A percentile compares a stretch with the other conserved stretches of the same genome.
Evolutionary conservation across 2,888 invertebrate genomes (phyloP).

Genomic region (Muscina levida): DNA sequence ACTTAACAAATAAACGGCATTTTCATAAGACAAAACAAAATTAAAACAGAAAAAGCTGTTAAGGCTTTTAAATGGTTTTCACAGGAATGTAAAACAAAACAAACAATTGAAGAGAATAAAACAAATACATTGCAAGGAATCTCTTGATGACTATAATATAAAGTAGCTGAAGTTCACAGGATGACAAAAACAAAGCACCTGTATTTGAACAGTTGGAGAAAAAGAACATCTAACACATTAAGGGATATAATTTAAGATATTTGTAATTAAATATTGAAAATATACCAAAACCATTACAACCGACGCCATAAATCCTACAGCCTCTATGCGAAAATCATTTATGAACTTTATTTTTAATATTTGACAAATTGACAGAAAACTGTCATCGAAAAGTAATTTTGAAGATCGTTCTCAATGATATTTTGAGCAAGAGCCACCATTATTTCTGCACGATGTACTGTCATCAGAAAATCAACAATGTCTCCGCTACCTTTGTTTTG

Average conservation of each 20-base stretch:
- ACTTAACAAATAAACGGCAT: conserved; percentile 41
- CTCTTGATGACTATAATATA: not conserved
- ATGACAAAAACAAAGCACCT: conserved; percentile 54
- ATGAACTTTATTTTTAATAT: conserved; percentile 39
- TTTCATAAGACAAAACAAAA: conserved; percentile 29
- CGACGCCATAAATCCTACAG: not conserved
- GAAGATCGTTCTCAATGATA: not conserved
- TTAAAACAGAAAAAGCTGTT: conserved; percentile 44
- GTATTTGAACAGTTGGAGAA: conserved; percentile 67
- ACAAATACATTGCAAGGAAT: conserved; percentile 45
- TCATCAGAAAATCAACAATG: conserved; percentile 63
- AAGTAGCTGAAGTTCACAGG: conserved; percentile 3
- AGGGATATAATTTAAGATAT: not conserved
- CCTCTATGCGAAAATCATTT: not conserved
- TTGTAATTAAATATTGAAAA: not conserved
- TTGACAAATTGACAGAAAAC: conserved; percentile 62
- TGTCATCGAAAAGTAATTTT: conserved; percentile 57
- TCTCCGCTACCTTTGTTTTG: conserved; percentile 26
- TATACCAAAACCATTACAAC: no score
- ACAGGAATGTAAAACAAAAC: conserved; percentile 42
- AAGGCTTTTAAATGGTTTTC: conserved; percentile 46
- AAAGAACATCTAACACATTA: not conserved
- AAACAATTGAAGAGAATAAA: conserved; percentile 40
- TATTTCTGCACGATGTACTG: conserved; percentile 18
- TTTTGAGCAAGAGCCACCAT: not conserved